Conservation (phyloP, 2,888 invertebrate species). For the Cryptus viduatorius region DNA sequence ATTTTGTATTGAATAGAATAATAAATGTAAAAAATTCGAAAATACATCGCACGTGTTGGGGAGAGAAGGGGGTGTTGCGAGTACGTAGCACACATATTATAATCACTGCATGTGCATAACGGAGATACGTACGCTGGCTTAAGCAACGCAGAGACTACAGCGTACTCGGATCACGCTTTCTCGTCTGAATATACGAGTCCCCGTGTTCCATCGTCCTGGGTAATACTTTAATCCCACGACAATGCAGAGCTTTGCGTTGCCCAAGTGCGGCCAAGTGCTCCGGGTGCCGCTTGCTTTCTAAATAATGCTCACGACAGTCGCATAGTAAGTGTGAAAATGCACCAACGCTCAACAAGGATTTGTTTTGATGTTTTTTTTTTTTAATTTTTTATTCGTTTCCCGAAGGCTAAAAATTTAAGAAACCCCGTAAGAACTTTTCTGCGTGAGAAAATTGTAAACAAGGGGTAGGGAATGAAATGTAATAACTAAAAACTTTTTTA, state of each 20-base stretch:
- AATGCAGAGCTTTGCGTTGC: slow-evolving; percentile 71
- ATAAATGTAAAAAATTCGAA: neutral
- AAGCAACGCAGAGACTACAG: neutral
- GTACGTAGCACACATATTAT: slow-evolving; percentile 20
- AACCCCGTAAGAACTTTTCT: neutral
- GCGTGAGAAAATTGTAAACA: neutral
- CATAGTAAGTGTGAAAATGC: neutral
- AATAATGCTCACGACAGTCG: slow-evolving; percentile 45
- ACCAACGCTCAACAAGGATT: neutral
- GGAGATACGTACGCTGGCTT: neutral
- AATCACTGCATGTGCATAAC: slow-evolving; percentile 13
- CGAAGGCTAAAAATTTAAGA: neutral
- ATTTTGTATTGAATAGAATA: neutral
- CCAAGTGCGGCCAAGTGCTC: slow-evolving; percentile 52
- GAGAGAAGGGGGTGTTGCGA: neutral
- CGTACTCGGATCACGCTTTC: slow-evolving; percentile 18
- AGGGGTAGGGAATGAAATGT: no score
- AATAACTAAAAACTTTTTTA: no score
- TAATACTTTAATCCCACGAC: slow-evolving; percentile 75
- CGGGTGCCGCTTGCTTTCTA: slow-evolving; percentile 55
- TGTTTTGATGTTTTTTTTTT: neutral
- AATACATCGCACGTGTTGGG: neutral
- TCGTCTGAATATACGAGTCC: slow-evolving; percentile 44
- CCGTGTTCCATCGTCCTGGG: slow-evolving; percentile 53
- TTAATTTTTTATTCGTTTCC: neutral